phyloP scores from a whole-genome alignment of 2,888 invertebrate genomes.

The Magallana nippona region DNA sequence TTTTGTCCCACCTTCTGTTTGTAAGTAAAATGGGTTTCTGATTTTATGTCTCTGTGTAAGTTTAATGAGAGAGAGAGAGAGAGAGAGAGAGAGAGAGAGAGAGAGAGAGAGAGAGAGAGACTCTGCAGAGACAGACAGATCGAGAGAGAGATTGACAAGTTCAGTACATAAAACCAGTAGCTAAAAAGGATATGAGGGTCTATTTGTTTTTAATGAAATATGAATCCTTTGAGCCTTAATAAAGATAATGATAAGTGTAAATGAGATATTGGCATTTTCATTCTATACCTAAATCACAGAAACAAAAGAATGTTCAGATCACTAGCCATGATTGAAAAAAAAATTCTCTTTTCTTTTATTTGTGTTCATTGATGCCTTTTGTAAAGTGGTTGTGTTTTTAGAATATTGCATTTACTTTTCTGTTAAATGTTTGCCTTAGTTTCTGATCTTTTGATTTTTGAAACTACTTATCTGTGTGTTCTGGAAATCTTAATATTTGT shows the following conservation, averaged over 20 bases:
- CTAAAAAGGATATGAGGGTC: too few species aligned
- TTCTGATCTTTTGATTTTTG: not conserved
- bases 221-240: not conserved
- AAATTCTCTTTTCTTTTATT: not conserved
- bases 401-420: not conserved
- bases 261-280: not conserved
- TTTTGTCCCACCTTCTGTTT: conserved; percentile 3
- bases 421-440: not conserved
- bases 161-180: too few species aligned
- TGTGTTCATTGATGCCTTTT: not conserved
- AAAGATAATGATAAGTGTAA: not conserved
- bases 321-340: not conserved
- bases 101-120: too few species aligned
- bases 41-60: too few species aligned
- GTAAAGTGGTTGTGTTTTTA: not conserved
- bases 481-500: not conserved
- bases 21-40: not conserved
- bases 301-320: not conserved
- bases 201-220: too few species aligned
- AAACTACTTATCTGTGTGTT: not conserved
- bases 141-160: too few species aligned
- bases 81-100: too few species aligned
- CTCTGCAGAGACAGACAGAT: too few species aligned
- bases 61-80: too few species aligned
- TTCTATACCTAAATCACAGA: not conserved